These are phyloP conservation scores for Xyrichtys novacula DNA, from an alignment of 2,797 vertebrate species.

Conservation along the genomic window DNA sequence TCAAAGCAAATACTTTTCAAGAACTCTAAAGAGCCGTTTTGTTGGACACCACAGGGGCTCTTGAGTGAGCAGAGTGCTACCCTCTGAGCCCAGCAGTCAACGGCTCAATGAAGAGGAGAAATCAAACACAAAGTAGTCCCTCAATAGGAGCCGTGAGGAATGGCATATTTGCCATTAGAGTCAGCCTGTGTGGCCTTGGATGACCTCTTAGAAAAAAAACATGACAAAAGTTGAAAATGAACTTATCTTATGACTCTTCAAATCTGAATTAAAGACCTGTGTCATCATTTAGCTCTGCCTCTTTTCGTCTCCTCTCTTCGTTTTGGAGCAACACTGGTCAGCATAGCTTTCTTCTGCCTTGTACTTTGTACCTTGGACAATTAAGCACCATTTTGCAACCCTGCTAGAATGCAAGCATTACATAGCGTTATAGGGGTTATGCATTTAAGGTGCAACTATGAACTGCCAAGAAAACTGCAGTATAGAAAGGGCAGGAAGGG, in stretches of 20 bases:
- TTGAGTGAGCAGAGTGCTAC: constrained; percentile 56
- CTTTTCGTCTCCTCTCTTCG: no score
- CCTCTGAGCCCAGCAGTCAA: constrained; percentile 49
- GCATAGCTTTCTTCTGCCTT: no score
- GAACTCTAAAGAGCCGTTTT: constrained; percentile 36
- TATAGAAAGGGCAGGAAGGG: no score
- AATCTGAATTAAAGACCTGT: no score
- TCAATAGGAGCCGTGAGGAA: constrained; percentile 50
- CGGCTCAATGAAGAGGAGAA: constrained; percentile 47
- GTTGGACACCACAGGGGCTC: constrained; percentile 35
- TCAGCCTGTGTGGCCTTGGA: constrained; percentile 20
- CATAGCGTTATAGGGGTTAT: no score
- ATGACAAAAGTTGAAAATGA: constrained; percentile 78
- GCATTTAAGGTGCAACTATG: no score
- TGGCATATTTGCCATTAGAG: constrained; percentile 57
- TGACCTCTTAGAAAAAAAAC: constrained; percentile 26
- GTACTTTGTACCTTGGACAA: no score
- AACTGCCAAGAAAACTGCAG: no score
- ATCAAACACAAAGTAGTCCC: constrained; percentile 62
- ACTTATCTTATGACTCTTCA: constrained; percentile 57
- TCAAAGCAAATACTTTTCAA: constrained; percentile 35
- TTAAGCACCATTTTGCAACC: no score
- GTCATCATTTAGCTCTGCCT: no score
- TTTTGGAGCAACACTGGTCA: no score
- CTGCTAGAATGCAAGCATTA: no score